phyloP scores from a whole-genome alignment of 2,888 invertebrate genomes.

The Macaria liturata region DNA sequence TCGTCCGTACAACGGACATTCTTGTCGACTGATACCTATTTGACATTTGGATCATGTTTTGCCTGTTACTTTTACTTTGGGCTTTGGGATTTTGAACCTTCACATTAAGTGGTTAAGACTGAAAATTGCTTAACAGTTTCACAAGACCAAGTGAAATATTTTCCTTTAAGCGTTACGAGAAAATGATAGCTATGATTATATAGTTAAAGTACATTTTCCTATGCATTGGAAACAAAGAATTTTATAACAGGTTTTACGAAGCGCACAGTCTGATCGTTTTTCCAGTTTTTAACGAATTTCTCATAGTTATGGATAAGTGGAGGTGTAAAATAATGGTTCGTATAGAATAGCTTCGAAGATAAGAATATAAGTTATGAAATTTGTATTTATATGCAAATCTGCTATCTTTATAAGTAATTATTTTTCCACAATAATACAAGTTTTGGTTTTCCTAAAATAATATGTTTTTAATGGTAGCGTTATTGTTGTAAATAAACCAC shows the following conservation, averaged over 20 bases:
- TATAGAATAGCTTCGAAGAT: too few relatives aligned
- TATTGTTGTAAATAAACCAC: too few relatives aligned
- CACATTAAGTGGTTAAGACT: accelerated
- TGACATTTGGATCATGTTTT: slow-evolving; percentile 36
- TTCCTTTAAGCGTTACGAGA: neutral
- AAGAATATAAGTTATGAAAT: too few relatives aligned
- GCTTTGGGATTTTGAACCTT: slow-evolving; percentile 30
- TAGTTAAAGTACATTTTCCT: slow-evolving; percentile 8
- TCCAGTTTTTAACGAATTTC: slow-evolving; percentile 28
- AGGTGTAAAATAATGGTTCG: neutral
- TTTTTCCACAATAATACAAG: too few relatives aligned
- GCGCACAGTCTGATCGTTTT: slow-evolving; percentile 7
- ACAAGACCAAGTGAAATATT: slow-evolving; percentile 12
- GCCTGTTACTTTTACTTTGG: slow-evolving; percentile 24
- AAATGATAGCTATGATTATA: slow-evolving; percentile 8
- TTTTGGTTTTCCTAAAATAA: too few relatives aligned
- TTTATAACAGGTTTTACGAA: slow-evolving; percentile 23
- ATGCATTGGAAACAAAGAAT: slow-evolving; percentile 26
- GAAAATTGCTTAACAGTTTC: slow-evolving; percentile 17
- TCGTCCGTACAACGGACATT: slow-evolving; percentile 42
- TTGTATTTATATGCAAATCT: too few relatives aligned
- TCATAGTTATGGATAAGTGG: slow-evolving; percentile 14
- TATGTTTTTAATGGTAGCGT: too few relatives aligned
- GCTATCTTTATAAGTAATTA: neutral
- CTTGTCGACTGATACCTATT: slow-evolving; percentile 42